Evolutionary conservation across 2,888 invertebrate species (phyloP).

Genomic region (Philereme transversata): DNA sequence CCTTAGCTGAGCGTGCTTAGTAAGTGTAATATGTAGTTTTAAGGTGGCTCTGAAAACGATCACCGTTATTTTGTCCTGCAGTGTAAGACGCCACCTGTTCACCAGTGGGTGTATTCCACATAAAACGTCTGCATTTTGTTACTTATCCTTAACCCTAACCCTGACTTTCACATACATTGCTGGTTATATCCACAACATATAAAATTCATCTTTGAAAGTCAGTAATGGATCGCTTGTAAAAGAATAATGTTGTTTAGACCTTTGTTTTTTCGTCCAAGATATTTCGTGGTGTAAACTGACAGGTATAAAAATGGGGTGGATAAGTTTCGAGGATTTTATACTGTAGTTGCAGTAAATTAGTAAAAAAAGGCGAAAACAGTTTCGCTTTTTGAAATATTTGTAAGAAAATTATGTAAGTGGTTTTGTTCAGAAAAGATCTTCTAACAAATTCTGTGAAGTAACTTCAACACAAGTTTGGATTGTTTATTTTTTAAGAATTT

Average conservation of each 20-base stretch:
- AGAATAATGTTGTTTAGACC: not conserved
- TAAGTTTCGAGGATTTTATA: constrained; percentile 11
- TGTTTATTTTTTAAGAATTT: no score
- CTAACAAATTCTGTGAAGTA: no score
- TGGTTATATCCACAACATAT: not conserved
- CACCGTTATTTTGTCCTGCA: constrained; percentile 21
- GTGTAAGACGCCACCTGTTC: constrained; percentile 32
- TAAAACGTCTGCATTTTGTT: constrained; percentile 25
- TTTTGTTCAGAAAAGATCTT: no score
- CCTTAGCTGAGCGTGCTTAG: no score
- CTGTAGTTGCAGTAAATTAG: constrained; percentile 8
- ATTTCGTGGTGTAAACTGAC: constrained; percentile 19
- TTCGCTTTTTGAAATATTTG: not conserved
- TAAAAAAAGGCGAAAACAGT: not conserved
- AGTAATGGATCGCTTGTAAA: constrained; percentile 3
- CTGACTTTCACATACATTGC: constrained; percentile 13
- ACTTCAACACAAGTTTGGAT: no score
- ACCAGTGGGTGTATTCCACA: constrained; percentile 32
- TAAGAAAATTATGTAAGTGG: no score
- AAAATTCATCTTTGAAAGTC: not conserved
- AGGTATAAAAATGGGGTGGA: constrained; percentile 20
- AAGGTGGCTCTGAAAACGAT: not conserved
- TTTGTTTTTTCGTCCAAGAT: constrained; percentile 11
- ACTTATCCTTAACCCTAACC: constrained; percentile 6
- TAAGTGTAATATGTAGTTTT: no score